Percentiles rank a stretch among this genome's conserved stretches.
These are phyloP conservation scores for Gonioctena quinquepunctata DNA, from an alignment of 1,140 invertebrate species.

Conservation along the genomic window DNA sequence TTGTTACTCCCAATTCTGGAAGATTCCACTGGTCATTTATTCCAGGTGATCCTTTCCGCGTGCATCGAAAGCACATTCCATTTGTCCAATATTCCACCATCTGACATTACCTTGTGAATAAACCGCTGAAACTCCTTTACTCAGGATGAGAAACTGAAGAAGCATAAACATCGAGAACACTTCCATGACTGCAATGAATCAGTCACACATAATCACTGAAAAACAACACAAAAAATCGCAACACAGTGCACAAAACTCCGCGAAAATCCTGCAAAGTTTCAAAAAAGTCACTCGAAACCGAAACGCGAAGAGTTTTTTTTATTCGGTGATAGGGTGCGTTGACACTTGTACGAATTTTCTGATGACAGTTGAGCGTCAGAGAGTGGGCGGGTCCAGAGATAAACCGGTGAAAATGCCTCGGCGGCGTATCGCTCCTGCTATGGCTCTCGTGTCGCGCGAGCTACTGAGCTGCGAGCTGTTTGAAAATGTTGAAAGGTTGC, in stretches of 20 bases:
- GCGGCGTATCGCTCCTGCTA: not conserved
- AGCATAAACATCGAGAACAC: not conserved
- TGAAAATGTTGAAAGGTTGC: slow-evolving; percentile 37
- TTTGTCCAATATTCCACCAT: not conserved
- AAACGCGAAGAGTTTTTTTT: no score
- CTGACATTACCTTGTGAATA: not conserved
- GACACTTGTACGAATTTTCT: slow-evolving; percentile 11
- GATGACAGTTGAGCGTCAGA: slow-evolving; percentile 10
- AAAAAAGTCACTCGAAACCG: not conserved
- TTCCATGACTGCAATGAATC: not conserved
- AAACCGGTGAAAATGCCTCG: slow-evolving; percentile 2
- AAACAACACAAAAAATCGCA: not conserved
- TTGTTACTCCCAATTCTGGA: not conserved
- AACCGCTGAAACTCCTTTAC: not conserved
- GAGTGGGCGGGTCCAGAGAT: slow-evolving; percentile 40
- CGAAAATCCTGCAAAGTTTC: not conserved
- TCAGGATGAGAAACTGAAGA: not conserved
- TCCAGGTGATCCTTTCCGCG: not conserved
- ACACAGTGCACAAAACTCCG: not conserved
- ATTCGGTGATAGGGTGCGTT: no score
- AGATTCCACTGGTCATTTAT: not conserved
- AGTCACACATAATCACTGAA: slow-evolving; percentile 1
- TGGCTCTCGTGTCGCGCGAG: slow-evolving; percentile 30
- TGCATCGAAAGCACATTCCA: not conserved
- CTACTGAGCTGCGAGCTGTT: slow-evolving; percentile 30